Evolutionary conservation across 2,797 vertebrate genomes (phyloP).

Genomic region (Tenualosa thibaudeaui): DNA sequence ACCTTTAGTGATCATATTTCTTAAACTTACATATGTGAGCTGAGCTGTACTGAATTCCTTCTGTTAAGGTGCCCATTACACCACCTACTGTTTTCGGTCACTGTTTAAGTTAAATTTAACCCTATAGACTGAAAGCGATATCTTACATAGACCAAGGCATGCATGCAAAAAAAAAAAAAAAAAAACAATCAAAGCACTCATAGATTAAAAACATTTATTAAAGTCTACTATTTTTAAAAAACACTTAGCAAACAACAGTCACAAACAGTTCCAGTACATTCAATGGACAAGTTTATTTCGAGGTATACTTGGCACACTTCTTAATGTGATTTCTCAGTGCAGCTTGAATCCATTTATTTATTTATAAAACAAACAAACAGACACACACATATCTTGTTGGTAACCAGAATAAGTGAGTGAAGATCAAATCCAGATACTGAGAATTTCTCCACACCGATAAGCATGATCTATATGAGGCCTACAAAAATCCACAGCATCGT

Average conservation of each 20-base stretch:
- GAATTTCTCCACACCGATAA: no score
- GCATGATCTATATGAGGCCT: no score
- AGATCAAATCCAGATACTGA: no score
- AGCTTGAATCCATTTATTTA: not conserved
- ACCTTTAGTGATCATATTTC: slow-evolving; percentile 6
- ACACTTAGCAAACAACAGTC: not conserved
- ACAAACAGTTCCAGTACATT: slow-evolving; percentile 18
- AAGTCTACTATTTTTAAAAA: not conserved
- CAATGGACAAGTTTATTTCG: not conserved
- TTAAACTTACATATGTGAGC: not conserved
- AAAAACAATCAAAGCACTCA: not conserved
- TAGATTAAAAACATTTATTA: slow-evolving; percentile 6
- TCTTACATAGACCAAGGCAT: not conserved
- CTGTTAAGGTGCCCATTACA: not conserved
- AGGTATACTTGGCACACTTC: not conserved
- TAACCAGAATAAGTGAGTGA: no score
- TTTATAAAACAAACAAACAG: not conserved
- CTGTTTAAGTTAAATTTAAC: not conserved
- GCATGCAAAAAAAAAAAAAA: not conserved
- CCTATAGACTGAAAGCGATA: not conserved
- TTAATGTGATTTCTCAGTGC: not conserved
- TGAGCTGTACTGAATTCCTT: not conserved
- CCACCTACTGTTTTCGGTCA: not conserved
- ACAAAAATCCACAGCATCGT: no score
- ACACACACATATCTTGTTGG: not conserved